These are phyloP conservation scores for Mongoloraphidia duomilia DNA, from an alignment of 2,888 invertebrate species.

Conservation along the genomic window DNA sequence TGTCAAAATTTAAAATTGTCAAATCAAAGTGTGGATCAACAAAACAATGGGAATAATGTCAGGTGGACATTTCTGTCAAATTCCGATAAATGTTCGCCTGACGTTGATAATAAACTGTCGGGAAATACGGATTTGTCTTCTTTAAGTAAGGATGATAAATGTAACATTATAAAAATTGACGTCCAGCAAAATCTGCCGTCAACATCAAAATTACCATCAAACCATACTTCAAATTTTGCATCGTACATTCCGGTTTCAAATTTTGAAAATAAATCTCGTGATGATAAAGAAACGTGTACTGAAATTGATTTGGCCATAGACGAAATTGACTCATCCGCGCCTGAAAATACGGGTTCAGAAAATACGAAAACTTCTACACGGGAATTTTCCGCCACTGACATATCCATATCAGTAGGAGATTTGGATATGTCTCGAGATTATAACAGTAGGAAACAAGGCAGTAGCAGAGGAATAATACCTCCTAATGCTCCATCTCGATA, in stretches of 20 bases:
- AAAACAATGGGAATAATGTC: constrained; percentile 5
- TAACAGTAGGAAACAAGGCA: background rate
- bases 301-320: constrained; percentile 13
- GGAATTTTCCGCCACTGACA: background rate
- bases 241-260: constrained; percentile 44
- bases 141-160: too few relatives aligned
- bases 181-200: too few relatives aligned
- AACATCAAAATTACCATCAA: constrained; percentile 14
- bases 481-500: background rate
- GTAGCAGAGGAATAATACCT: background rate
- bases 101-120: background rate
- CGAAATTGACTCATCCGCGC: too few relatives aligned
- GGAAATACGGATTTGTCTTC: too few relatives aligned
- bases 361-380: constrained; percentile 4
- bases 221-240: constrained; percentile 44
- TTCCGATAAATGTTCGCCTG: background rate
- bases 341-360: constrained; percentile 5
- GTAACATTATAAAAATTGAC: too few relatives aligned
- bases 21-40: background rate
- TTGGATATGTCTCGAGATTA: background rate
- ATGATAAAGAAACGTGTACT: background rate
- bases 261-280: constrained; percentile 19
- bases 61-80: constrained; percentile 2
- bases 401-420: background rate
- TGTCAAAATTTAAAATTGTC: constrained; percentile 8